A percentile compares a stretch with the other conserved stretches of the same genome.
Conservation (phyloP, 1,140 invertebrate genomes). For the Drosophila carrolli region DNA sequence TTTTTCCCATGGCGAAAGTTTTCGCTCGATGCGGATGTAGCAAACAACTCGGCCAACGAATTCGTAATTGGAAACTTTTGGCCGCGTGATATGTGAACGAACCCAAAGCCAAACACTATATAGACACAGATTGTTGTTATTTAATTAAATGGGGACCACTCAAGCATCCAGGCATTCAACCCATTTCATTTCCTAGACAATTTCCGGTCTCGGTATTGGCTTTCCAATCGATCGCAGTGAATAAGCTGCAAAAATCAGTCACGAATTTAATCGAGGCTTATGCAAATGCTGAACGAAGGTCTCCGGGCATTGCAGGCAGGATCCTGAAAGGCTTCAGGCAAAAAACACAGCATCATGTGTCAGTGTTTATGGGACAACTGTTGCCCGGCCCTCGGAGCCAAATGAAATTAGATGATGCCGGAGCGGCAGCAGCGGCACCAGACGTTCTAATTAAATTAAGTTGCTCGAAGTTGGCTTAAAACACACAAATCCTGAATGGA, state of each 20-base stretch:
- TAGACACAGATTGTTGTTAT: conserved; percentile 25
- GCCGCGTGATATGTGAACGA: conserved; percentile 29
- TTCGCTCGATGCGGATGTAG: conserved; percentile 35
- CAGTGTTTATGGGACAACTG: conserved; percentile 43
- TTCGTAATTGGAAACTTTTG: conserved; percentile 70
- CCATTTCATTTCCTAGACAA: conserved; percentile 42
- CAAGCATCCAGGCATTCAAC: conserved; percentile 22
- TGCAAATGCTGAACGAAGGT: conserved; percentile 52
- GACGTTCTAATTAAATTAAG: conserved; percentile 76
- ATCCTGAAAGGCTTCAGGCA: conserved; percentile 44
- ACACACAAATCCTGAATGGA: conserved; percentile 18
- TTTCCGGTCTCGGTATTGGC: conserved; percentile 19
- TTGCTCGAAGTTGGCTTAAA: conserved; percentile 68
- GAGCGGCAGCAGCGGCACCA: conserved; percentile 35
- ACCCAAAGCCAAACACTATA: not conserved
- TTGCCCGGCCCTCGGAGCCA: conserved; percentile 20
- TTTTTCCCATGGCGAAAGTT: conserved; percentile 49
- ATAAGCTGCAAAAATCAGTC: conserved; percentile 5
- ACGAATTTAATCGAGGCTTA: conserved; percentile 41
- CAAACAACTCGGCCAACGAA: conserved; percentile 38
- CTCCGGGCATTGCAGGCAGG: conserved; percentile 28
- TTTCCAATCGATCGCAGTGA: conserved; percentile 11
- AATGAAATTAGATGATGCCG: conserved; percentile 72
- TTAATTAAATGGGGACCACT: conserved; percentile 53
- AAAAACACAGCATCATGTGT: conserved; percentile 60